Evolutionary conservation across 2,888 invertebrate genomes (phyloP), one percentile per base, ranked within the genome.

Genomic region (Acleris emargana): DNA sequence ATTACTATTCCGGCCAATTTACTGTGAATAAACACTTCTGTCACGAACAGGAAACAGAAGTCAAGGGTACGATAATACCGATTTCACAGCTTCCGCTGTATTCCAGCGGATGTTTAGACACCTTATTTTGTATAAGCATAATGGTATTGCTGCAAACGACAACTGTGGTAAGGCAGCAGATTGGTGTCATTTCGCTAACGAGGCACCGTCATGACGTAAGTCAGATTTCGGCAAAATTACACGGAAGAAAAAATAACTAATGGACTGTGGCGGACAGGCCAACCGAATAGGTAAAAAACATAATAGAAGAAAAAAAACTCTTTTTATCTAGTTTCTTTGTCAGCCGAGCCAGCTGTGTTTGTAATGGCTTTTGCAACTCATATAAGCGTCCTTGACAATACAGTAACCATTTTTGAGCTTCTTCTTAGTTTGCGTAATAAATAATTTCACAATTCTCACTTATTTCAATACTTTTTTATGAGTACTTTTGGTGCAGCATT

Each of bases 191-290:
- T 79, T 74, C 79, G 75, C 80, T 82, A 80, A 81, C 80, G 80
- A 82, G 78, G 70, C 57, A 54, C 70, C 72, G 75, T 70, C 71
- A 75, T 89, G 85, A 86, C 77, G 89, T 84, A 90, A 89, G 73
- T 69, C 74, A 68, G 74, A 82, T 89, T 89, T 88, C 83, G 82
- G 79, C 82, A 82, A 82, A 86, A 86, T 86, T 85, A 84, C 85
- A 83, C 83, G 82, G 79, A 82, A 82, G 83, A 76, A 77, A 79
- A 72, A 59, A 64, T 20, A 78, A 73, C 80, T 87, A 88, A 87
- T 89, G 86, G 84, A 84, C 80, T 85, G 84, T 84, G 80, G 76
- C 81, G 68, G 69, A 67, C 64, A 72, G 75, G 71, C 74, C 74
- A 69, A 73, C 69, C 71, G 68, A 69, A 62, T 43, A 64, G 20